Evolutionary conservation across 2,888 invertebrate species (phyloP).

Genomic region (Neuroscelio doddi): DNA sequence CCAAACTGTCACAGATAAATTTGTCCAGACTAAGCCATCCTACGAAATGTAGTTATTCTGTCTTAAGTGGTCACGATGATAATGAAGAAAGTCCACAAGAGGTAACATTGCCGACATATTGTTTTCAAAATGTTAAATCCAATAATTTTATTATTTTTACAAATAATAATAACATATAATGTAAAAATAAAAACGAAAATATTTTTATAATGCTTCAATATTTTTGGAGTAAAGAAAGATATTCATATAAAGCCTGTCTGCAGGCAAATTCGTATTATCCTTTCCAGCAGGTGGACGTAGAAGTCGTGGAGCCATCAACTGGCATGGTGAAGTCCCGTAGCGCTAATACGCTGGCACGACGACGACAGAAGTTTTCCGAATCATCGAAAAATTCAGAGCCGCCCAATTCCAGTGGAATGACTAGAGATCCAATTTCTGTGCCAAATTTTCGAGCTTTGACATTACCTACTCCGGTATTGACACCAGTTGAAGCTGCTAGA

Average conservation of each 20-base stretch:
- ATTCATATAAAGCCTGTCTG: slow-evolving; percentile 50
- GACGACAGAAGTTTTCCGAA: slow-evolving; percentile 62
- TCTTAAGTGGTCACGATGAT: slow-evolving; percentile 78
- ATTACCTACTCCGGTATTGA: slow-evolving; percentile 78
- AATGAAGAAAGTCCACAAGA: slow-evolving; percentile 77
- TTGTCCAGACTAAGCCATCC: slow-evolving; percentile 77
- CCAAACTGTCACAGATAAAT: slow-evolving; percentile 82
- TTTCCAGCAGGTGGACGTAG: slow-evolving; percentile 70
- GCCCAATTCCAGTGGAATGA: slow-evolving; percentile 65
- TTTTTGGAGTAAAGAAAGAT: slow-evolving; percentile 3
- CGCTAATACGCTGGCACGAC: slow-evolving; percentile 70
- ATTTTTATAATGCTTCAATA: background rate
- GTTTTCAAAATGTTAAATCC: too few species aligned
- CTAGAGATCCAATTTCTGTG: slow-evolving; percentile 82
- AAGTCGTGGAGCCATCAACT: slow-evolving; percentile 66
- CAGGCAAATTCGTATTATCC: slow-evolving; percentile 71
- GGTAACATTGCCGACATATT: too few species aligned
- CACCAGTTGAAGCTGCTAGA: slow-evolving; percentile 80
- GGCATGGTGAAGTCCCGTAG: slow-evolving; percentile 73
- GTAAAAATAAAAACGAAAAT: too few species aligned
- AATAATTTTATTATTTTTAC: too few species aligned
- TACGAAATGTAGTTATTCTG: slow-evolving; percentile 81
- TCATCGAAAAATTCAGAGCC: slow-evolving; percentile 45
- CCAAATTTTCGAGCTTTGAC: slow-evolving; percentile 81
- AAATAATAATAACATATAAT: too few species aligned